These are phyloP conservation scores for Cyanoliseus patagonus DNA, from an alignment of 2,113 vertebrate genomes.

Conservation along the genomic window DNA sequence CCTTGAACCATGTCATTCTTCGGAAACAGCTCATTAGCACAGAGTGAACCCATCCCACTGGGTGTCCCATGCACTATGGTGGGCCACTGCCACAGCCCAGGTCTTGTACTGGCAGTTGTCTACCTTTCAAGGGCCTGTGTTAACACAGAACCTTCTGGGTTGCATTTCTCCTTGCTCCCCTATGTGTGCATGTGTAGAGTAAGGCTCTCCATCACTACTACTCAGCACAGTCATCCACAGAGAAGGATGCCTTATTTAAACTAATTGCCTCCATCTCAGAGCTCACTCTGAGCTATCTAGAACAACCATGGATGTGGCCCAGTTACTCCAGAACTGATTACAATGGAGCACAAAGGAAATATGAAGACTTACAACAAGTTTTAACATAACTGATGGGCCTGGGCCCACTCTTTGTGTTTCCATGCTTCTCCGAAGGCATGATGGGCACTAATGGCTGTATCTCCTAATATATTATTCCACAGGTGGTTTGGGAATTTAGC, in stretches of 20 bases:
- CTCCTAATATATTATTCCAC: not conserved
- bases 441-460: not conserved
- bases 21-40: not conserved
- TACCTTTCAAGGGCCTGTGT: not conserved
- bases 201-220: not conserved
- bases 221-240: not conserved
- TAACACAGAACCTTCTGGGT: not conserved
- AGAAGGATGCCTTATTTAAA: not conserved
- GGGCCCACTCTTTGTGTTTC: not conserved
- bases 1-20: not conserved
- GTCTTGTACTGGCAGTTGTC: not conserved
- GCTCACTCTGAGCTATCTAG: not conserved
- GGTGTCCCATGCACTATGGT: not conserved
- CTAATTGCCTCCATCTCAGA: not conserved
- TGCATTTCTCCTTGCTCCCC: not conserved
- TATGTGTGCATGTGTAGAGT: rapidly evolving
- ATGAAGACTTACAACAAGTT: not conserved
- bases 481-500: not conserved
- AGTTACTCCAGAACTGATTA: not conserved
- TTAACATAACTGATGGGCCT: not conserved
- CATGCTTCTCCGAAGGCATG: not conserved
- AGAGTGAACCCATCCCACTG: not conserved
- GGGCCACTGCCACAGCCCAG: not conserved
- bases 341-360: not conserved
- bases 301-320: not conserved